Percentiles rank a stretch among this genome's conserved stretches.
phyloP scores from a whole-genome alignment of 2,888 invertebrate species.

The Drosophila maculinotata region DNA sequence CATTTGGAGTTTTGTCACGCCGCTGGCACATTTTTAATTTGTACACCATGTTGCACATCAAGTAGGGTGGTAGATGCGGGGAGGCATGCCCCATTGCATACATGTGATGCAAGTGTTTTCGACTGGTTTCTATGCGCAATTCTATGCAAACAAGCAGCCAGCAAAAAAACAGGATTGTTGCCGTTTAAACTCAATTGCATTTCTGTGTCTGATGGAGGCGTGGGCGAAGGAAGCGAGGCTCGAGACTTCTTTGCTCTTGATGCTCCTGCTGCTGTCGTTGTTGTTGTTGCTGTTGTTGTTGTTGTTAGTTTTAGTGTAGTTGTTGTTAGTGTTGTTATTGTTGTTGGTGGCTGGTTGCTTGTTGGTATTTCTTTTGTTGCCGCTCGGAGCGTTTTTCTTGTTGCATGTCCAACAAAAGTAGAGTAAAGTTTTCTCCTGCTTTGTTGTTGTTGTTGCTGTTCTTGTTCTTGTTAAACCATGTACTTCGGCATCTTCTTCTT shows the following conservation, averaged over 20 bases:
- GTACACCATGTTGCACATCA: slow-evolving; percentile 67
- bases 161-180: slow-evolving; percentile 52
- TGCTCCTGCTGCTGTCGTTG: not conserved
- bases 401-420: slow-evolving; percentile 46
- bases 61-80: not conserved
- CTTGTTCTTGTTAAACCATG: slow-evolving; percentile 20
- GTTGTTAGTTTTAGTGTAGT: not conserved
- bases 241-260: slow-evolving; percentile 25
- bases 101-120: slow-evolving; percentile 31
- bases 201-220: slow-evolving; percentile 17
- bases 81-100: not conserved
- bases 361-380: slow-evolving; percentile 27
- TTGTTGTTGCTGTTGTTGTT: slow-evolving; percentile 19
- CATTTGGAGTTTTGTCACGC: slow-evolving; percentile 55
- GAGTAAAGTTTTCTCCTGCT: slow-evolving; percentile 35
- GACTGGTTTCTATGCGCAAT: slow-evolving; percentile 43
- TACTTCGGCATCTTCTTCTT: slow-evolving; percentile 15
- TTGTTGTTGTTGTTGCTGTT: not conserved
- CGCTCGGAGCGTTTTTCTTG: slow-evolving; percentile 45
- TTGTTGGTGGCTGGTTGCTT: no score
- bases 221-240: slow-evolving; percentile 5
- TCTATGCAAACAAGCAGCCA: slow-evolving; percentile 55
- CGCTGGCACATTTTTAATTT: slow-evolving; percentile 72
- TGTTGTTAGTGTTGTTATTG: slow-evolving; percentile 15
- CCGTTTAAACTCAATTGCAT: slow-evolving; percentile 74